Percentiles rank a stretch among this genome's conserved stretches.
These are phyloP conservation scores for Leptobrachium leishanense DNA, from an alignment of 2,113 vertebrate genomes.

Conservation along the genomic window DNA sequence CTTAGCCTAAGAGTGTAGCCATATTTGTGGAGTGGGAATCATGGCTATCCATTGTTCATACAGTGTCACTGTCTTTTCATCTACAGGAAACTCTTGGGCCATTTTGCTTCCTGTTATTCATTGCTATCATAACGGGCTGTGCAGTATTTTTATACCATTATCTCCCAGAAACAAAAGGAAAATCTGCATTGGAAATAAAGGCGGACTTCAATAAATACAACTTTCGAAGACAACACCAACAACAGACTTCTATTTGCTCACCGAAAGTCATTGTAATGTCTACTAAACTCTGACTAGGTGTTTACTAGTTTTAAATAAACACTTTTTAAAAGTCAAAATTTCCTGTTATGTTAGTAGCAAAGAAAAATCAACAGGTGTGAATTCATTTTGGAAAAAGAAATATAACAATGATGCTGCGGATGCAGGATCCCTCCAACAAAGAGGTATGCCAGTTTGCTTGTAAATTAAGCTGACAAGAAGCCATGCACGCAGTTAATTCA, in stretches of 20 bases:
- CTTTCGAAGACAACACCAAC: constrained; percentile 58
- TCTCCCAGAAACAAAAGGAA: constrained; percentile 87
- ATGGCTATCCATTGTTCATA: background rate
- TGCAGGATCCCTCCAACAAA: no score
- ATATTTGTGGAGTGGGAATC: background rate
- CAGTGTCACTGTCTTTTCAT: constrained; percentile 33
- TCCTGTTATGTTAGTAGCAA: no score
- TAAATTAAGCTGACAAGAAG: no score
- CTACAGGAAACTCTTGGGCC: constrained; percentile 73
- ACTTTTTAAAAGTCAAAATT: no score
- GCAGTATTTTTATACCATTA: constrained; percentile 71
- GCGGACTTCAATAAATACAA: constrained; percentile 79
- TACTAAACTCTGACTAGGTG: constrained; percentile 55
- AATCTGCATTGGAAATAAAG: constrained; percentile 76
- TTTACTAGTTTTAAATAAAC: no score
- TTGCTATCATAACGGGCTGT: constrained; percentile 67
- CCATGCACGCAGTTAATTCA: no score
- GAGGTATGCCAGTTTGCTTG: no score
- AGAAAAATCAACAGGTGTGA: no score
- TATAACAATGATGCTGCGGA: no score
- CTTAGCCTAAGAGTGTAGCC: no score
- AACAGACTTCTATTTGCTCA: background rate
- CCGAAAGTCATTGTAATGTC: constrained; percentile 41
- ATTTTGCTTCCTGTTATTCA: constrained; percentile 83
- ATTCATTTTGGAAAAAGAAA: no score